Conservation (phyloP, 2,797 vertebrate species). For the Manis javanica region DNA sequence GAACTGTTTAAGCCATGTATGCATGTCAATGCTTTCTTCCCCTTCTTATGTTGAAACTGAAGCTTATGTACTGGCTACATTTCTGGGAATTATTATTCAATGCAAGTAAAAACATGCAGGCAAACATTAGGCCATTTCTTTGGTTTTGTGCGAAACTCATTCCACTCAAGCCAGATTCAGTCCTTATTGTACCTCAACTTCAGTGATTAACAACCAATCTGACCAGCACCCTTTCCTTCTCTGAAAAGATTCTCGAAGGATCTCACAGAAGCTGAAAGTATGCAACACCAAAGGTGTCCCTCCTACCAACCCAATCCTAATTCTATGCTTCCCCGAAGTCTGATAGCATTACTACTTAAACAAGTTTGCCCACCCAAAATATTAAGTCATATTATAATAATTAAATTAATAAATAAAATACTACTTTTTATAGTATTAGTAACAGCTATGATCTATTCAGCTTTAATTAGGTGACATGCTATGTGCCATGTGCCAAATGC, state of each 20-base stretch:
- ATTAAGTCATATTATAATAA: too few relatives aligned
- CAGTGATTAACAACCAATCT: background rate
- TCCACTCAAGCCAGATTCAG: background rate
- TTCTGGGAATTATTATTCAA: conserved; percentile 73
- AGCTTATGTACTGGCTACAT: conserved; percentile 34
- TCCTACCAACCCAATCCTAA: background rate
- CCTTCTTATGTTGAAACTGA: conserved; percentile 62
- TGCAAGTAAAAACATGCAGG: conserved; percentile 51
- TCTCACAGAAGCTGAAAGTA: background rate
- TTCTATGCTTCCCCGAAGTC: background rate
- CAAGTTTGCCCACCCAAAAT: background rate
- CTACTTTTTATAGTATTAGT: background rate
- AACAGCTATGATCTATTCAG: background rate
- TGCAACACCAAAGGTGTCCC: background rate
- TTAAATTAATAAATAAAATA: too few relatives aligned
- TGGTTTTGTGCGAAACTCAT: conserved; percentile 9
- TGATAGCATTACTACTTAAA: background rate
- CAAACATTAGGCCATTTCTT: conserved; percentile 47
- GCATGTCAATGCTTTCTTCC: conserved; percentile 63
- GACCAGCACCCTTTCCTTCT: background rate
- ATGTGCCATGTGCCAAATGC: background rate
- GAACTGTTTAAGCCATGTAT: conserved; percentile 75
- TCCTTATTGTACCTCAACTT: background rate
- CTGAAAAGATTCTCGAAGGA: background rate
- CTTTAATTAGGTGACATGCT: background rate